Base-by-base conservation (phyloP, 2,888 invertebrate species). In the Slavum lentiscoides region DNA sequence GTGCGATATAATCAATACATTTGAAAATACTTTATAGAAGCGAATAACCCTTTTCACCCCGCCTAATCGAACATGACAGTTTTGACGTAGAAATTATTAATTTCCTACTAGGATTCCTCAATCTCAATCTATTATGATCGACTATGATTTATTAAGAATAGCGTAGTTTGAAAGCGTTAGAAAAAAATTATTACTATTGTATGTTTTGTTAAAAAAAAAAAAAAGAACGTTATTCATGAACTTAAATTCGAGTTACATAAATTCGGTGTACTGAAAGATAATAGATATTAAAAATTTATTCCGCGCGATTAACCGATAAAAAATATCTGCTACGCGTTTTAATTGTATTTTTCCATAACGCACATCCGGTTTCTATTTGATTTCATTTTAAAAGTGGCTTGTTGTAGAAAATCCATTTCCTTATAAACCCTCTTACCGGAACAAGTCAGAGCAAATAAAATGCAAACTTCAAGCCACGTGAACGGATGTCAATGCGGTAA, bases 401-500 rank as follows among this genome's bases (percentile, higher is more conserved):
- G 69, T 69, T 61, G 62, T 53, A 43, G 6, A 49, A 49, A 21
- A 59, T 1, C 19, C 30, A 69, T 49, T 74, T 74, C 64, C 37
- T 53, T 13, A 17, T 30, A 5, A 55, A 66, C 55, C 39, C 58
- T 19, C 66, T 43, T 23, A 58, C 43, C 37, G 39, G 23, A 59
- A 68, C 68, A 59, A 68, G 8, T 55, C 58, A 30, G 43, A n/a
- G n/a, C 9, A 37, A 15, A 69, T 17, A 61, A 58, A 67, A 68
- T n/a, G 49, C 49, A 69, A 76, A 76, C 68, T 61, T 49, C 21
- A 21, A 15, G 77, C 69, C 77, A 77, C 77, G 77, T 77, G 77
- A 69, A 77, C 77, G 77, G 77, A 77, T 77, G 61, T 70, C 77
- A 62, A 62, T 69, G 77, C 19, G 62, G 62, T 53, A 53, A 61